phyloP scores from a whole-genome alignment of 1,140 invertebrate species.

The Heterodera carotae region DNA sequence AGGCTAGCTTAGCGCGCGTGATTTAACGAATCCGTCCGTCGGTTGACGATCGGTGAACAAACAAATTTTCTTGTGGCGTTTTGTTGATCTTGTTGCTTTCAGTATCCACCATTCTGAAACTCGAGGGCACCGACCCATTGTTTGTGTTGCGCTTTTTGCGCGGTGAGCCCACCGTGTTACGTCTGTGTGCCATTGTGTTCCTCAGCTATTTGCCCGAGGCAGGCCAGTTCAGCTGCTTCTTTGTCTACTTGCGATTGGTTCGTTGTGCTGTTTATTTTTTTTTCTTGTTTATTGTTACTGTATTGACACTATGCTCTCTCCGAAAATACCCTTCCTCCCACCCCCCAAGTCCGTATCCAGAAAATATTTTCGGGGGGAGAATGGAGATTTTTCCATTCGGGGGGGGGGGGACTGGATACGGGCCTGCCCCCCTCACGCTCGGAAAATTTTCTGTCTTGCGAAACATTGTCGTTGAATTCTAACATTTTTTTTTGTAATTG shows the following conservation, averaged over 20 bases:
- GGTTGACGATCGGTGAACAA: too few relatives aligned
- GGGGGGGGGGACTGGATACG: too few relatives aligned
- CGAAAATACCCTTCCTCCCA: too few relatives aligned
- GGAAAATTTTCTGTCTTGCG: neutral
- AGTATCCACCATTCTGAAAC: neutral
- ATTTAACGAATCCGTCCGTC: too few relatives aligned
- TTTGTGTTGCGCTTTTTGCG: constrained; percentile 86
- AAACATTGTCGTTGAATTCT: constrained; percentile 4
- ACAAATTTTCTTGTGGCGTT: too few relatives aligned
- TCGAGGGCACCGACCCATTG: constrained; percentile 85
- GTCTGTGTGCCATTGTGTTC: constrained; percentile 94
- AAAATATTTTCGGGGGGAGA: too few relatives aligned
- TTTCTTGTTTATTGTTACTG: too few relatives aligned
- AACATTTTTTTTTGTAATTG: constrained; percentile 27
- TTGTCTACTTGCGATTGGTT: constrained; percentile 95
- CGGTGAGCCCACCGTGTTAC: constrained; percentile 89
- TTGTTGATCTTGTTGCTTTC: neutral
- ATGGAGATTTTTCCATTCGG: too few relatives aligned
- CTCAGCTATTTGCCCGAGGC: constrained; percentile 95
- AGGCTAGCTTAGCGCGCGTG: too few relatives aligned
- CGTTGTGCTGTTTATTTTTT: constrained; percentile 54
- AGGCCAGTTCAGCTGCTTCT: constrained; percentile 98
- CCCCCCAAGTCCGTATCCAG: too few relatives aligned
- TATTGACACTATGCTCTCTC: too few relatives aligned
- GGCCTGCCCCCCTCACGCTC: too few relatives aligned